Evolutionary conservation across 1,140 invertebrate genomes (phyloP).

Genomic region (Oryzaephilus surinamensis): DNA sequence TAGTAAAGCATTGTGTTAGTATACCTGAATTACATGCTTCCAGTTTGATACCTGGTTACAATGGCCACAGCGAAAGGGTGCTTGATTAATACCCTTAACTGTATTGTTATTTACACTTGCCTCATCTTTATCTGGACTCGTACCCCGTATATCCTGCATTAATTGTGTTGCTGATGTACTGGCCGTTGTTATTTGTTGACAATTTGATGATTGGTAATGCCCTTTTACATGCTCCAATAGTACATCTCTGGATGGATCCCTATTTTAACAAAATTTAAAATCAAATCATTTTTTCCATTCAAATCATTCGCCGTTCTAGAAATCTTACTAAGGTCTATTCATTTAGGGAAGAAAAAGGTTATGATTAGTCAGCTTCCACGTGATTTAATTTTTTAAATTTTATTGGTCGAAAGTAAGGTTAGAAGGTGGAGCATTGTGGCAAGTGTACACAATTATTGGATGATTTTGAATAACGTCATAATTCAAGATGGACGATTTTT

Average conservation of each 20-base stretch:
- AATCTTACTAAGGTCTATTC: too few relatives aligned
- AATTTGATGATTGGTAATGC: slow-evolving; percentile 39
- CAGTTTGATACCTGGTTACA: slow-evolving; percentile 67
- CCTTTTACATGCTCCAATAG: slow-evolving; percentile 57
- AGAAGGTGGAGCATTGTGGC: too few relatives aligned
- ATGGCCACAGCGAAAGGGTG: slow-evolving; percentile 60
- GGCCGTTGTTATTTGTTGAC: slow-evolving; percentile 9
- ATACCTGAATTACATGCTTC: slow-evolving; percentile 72
- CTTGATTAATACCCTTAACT: slow-evolving; percentile 26
- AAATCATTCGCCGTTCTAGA: too few relatives aligned
- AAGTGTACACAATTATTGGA: too few relatives aligned
- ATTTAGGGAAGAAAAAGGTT: too few relatives aligned
- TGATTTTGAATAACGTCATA: too few relatives aligned
- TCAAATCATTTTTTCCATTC: too few relatives aligned
- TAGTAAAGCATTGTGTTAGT: slow-evolving; percentile 35
- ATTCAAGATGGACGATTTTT: too few relatives aligned
- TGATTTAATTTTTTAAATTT: too few relatives aligned
- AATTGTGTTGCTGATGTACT: slow-evolving; percentile 14
- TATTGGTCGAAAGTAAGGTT: too few relatives aligned
- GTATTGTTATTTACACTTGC: slow-evolving; percentile 35
- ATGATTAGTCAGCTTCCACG: too few relatives aligned
- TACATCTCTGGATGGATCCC: slow-evolving; percentile 51
- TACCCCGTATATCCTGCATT: slow-evolving; percentile 18
- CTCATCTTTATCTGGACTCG: slow-evolving; percentile 31
- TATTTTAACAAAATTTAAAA: too few relatives aligned